Percentiles rank a stretch among this genome's conserved stretches.
Conservation (phyloP, 1,140 invertebrate species). For the Drosophila micromelanica region DNA sequence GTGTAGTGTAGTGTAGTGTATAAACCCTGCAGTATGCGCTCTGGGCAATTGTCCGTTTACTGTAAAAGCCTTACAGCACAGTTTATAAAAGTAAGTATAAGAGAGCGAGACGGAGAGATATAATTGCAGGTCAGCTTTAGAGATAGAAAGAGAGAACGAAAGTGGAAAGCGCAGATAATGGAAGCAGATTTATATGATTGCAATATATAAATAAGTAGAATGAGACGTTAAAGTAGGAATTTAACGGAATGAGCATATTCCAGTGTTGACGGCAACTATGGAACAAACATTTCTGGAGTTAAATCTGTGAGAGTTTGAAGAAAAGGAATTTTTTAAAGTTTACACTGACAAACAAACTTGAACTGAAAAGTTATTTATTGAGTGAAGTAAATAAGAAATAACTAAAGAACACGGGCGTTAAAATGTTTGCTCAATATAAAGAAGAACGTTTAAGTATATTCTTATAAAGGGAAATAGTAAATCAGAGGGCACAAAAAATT, state of each 20-base stretch:
- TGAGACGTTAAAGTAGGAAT: no score
- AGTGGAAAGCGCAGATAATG: conserved; percentile 4
- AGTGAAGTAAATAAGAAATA: no score
- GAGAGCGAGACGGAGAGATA: conserved; percentile 1
- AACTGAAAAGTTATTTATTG: not conserved
- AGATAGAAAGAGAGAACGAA: not conserved
- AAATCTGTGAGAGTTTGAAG: no score
- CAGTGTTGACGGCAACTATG: no score
- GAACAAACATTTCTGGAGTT: no score
- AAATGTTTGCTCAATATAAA: no score
- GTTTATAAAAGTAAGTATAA: not conserved
- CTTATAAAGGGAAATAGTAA: no score
- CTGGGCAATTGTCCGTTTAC: not conserved
- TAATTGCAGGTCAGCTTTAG: not conserved
- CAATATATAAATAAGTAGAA: not conserved
- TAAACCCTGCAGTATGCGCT: conserved; percentile 19
- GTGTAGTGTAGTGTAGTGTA: conserved; percentile 15
- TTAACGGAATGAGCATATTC: no score
- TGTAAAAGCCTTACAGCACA: not conserved
- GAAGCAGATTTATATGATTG: not conserved
- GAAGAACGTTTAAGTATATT: no score
- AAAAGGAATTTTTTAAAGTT: no score
- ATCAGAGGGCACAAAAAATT: no score
- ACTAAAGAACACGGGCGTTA: no score
- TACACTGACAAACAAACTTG: not conserved